phyloP scores from a whole-genome alignment of 2,113 vertebrate genomes.

The Candoia aspera region DNA sequence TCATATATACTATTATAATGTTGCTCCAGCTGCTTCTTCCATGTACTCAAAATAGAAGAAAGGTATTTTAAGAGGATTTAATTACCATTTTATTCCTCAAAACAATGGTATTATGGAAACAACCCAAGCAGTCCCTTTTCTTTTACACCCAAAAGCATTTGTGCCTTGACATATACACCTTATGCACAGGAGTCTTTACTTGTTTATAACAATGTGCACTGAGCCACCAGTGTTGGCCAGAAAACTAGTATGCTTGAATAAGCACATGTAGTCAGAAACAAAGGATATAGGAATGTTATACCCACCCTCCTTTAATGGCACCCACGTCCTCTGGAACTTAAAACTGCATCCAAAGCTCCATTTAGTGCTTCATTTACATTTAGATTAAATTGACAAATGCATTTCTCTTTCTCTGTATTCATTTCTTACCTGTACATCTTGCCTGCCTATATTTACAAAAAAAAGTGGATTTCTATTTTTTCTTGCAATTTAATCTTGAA shows the following conservation, averaged over 20 bases:
- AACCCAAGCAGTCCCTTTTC: neutral
- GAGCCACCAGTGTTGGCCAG: neutral
- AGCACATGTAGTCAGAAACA: neutral
- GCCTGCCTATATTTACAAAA: neutral
- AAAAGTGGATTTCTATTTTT: neutral
- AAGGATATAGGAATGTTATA: neutral
- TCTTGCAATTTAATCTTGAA: neutral
- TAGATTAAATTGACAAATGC: conserved; percentile 1
- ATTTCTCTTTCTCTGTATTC: neutral
- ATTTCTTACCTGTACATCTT: neutral
- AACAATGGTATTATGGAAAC: neutral
- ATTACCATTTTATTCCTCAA: neutral
- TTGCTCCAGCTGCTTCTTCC: neutral
- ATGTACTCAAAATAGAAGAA: neutral
- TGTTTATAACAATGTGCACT: neutral
- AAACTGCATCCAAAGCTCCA: neutral
- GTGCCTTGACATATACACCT: neutral
- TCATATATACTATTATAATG: neutral
- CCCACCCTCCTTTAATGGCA: neutral
- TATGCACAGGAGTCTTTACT: neutral
- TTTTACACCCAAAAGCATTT: neutral
- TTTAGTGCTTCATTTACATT: conserved; percentile 9
- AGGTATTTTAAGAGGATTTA: neutral
- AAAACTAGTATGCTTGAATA: neutral
- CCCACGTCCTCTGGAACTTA: neutral